phyloP scores from a whole-genome alignment of 53 echinoderm and acorn worm genomes.

The Luidia sarsii region DNA sequence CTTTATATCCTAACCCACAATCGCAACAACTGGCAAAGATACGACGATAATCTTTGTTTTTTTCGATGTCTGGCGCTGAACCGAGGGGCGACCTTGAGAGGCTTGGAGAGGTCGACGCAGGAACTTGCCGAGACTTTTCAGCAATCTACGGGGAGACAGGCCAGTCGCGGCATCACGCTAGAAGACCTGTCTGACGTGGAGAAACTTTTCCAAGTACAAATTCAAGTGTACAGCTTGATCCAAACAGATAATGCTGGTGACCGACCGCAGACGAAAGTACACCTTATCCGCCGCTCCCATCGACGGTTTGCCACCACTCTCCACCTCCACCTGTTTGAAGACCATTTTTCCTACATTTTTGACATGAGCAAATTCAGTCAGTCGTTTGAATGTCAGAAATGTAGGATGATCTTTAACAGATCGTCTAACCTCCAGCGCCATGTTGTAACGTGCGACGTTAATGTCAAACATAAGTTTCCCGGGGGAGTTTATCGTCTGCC shows the following conservation, averaged over 20 bases:
- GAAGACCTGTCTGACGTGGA: background rate
- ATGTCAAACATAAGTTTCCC: background rate
- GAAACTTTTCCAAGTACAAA: too few relatives aligned
- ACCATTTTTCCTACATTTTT: constrained; percentile 6
- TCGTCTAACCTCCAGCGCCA: background rate
- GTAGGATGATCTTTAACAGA: constrained; percentile 9
- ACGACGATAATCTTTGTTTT: constrained; percentile 35
- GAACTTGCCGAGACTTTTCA: background rate
- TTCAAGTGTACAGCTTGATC: too few relatives aligned
- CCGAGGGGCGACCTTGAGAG: background rate
- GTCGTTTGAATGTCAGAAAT: constrained; percentile 12
- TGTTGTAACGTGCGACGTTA: background rate
- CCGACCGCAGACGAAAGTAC: background rate
- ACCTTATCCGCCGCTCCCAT: background rate
- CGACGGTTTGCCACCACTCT: background rate
- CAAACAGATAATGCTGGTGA: background rate
- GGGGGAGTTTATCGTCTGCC: constrained; percentile 22
- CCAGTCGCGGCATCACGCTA: background rate
- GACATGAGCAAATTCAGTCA: background rate
- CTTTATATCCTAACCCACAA: constrained; percentile 3
- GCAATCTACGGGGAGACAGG: background rate
- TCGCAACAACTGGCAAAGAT: background rate
- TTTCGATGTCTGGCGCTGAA: constrained; percentile 14
- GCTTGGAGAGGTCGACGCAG: constrained; percentile 1
- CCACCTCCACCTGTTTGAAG: background rate